Conservation (phyloP, 2,797 vertebrate species). For the Phrynocephalus vlangalii region DNA sequence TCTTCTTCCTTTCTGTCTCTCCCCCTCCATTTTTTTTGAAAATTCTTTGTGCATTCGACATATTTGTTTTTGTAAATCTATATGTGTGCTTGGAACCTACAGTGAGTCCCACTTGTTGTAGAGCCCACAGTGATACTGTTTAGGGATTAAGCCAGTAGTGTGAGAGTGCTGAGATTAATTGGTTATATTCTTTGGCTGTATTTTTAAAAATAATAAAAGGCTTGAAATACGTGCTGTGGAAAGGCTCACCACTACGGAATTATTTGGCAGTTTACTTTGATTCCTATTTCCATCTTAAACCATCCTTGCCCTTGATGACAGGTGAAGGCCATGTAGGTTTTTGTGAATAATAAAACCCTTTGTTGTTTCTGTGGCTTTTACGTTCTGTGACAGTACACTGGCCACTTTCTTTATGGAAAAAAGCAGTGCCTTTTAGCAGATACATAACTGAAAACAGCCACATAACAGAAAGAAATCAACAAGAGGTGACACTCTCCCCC, state of each 20-base stretch:
- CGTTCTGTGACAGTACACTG: background rate
- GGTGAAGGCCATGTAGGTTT: background rate
- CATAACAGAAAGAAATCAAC: background rate
- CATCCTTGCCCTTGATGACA: background rate
- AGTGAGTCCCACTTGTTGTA: background rate
- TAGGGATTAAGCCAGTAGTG: background rate
- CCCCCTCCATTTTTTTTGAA: no score
- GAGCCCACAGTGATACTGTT: background rate
- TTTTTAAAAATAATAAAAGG: background rate
- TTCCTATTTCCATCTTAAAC: background rate
- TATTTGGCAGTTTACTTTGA: background rate
- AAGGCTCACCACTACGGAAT: background rate
- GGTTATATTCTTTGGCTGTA: background rate
- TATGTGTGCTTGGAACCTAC: background rate
- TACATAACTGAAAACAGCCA: background rate
- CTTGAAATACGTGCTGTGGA: background rate
- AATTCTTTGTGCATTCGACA: background rate
- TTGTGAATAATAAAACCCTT: no score
- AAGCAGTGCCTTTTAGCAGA: no score
- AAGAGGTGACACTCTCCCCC: background rate
- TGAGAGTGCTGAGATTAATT: background rate
- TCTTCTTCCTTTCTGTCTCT: no score
- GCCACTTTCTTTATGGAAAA: background rate
- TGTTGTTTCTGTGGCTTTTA: background rate
- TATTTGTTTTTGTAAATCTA: background rate